These are phyloP conservation scores for Holocentrus rufus DNA, from an alignment of 2,797 vertebrate species.

Conservation along the genomic window DNA sequence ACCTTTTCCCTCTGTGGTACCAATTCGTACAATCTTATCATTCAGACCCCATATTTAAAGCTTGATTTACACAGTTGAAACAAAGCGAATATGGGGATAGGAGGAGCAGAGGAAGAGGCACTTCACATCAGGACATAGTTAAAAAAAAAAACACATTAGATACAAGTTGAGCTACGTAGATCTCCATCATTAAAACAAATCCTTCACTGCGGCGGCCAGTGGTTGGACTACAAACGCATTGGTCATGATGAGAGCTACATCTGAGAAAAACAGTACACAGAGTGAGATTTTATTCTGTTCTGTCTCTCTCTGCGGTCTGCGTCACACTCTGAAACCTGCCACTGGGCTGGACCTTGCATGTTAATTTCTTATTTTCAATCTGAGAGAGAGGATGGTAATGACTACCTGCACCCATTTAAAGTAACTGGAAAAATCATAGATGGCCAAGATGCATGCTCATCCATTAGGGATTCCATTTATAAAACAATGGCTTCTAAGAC, in stretches of 20 bases:
- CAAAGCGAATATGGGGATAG: conserved; percentile 17
- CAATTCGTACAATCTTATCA: conserved; percentile 14
- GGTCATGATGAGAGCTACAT: conserved; percentile 18
- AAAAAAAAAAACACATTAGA: conserved; percentile 17
- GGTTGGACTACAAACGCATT: conserved; percentile 18
- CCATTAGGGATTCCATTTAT: conserved; percentile 12
- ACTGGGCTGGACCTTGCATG: conserved; percentile 1
- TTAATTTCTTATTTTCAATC: conserved; percentile 25
- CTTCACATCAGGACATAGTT: conserved; percentile 60
- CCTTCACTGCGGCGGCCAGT: conserved; percentile 14
- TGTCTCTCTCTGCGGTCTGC: conserved; percentile 10
- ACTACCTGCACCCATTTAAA: conserved; percentile 35
- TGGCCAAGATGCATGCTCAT: conserved; percentile 31
- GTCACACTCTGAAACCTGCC: neutral
- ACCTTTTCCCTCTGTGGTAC: neutral
- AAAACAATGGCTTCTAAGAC: conserved; percentile 37
- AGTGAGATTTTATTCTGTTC: neutral
- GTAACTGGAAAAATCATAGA: conserved; percentile 17
- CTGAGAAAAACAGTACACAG: neutral
- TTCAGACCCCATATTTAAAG: conserved; percentile 34
- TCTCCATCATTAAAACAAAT: conserved; percentile 22
- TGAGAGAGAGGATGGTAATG: conserved; percentile 29
- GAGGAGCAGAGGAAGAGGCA: conserved; percentile 66
- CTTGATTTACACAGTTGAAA: conserved; percentile 29
- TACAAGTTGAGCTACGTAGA: conserved; percentile 32